phyloP scores from a whole-genome alignment of 2,113 vertebrate genomes.

The Lutjanus erythropterus region DNA sequence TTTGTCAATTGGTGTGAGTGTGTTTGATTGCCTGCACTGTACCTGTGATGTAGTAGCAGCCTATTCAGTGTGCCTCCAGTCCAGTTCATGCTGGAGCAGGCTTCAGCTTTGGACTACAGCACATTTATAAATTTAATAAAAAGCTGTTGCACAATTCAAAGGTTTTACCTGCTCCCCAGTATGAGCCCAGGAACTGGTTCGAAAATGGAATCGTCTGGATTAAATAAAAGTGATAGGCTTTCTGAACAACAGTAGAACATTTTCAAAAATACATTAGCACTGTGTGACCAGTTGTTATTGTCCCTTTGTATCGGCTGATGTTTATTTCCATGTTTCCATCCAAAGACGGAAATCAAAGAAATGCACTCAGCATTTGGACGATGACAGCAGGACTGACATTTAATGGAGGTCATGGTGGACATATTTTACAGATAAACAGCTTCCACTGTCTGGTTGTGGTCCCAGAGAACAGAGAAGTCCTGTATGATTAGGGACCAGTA shows the following conservation, averaged over 20 bases:
- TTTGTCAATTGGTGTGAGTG: background rate
- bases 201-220: constrained; percentile 12
- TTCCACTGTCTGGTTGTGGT: too few relatives aligned
- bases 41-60: background rate
- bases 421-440: constrained; percentile 11
- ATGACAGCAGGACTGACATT: constrained; percentile 31
- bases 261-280: constrained; percentile 8
- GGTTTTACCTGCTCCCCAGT: background rate
- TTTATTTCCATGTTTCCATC: constrained; percentile 19
- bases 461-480: too few relatives aligned
- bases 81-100: background rate
- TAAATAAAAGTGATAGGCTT: constrained; percentile 12
- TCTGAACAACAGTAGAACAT: constrained; percentile 7
- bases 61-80: background rate
- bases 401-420: background rate
- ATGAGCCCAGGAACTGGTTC: background rate
- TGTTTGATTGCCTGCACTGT: background rate
- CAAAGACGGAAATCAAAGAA: constrained; percentile 16
- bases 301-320: constrained; percentile 15
- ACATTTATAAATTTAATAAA: background rate
- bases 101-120: background rate
- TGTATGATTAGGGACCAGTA: too few relatives aligned
- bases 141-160: constrained; percentile 21
- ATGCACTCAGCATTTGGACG: constrained; percentile 17
- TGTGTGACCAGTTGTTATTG: background rate